Conservation (phyloP, 1,140 invertebrate species). For the Pseudomyrmex gracilis region DNA sequence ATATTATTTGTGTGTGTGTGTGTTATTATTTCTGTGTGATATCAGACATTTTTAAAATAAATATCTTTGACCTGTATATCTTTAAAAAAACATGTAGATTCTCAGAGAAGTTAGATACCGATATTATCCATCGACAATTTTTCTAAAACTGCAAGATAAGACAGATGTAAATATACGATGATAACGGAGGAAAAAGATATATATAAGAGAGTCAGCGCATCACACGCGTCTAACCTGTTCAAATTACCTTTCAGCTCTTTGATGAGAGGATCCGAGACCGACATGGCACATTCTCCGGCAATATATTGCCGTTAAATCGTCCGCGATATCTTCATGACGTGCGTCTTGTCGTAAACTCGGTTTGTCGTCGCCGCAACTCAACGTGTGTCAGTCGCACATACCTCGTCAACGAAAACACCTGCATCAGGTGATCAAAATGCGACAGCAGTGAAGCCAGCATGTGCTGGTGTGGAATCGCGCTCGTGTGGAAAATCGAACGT, state of each 20-base stretch:
- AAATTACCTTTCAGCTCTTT: constrained; percentile 87
- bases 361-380: constrained; percentile 17
- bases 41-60: too few species aligned
- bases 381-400: not conserved
- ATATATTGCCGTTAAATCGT: constrained; percentile 35
- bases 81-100: too few species aligned
- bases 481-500: too few species aligned
- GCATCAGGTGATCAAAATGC: not conserved
- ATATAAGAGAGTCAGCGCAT: not conserved
- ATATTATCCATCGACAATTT: too few species aligned
- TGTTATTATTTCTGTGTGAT: too few species aligned
- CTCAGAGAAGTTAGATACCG: too few species aligned
- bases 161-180: not conserved
- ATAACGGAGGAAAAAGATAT: not conserved
- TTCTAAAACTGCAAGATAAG: too few species aligned
- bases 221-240: constrained; percentile 41
- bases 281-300: constrained; percentile 79
- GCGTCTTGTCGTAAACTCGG: not conserved
- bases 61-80: too few species aligned
- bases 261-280: constrained; percentile 86
- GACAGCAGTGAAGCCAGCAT: not conserved
- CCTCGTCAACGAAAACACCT: constrained; percentile 17
- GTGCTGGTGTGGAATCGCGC: not conserved
- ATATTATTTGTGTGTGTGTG: too few species aligned
- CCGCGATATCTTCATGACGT: not conserved